A percentile compares a stretch with the other conserved stretches of the same genome.
These are phyloP conservation scores for Biston betularia DNA, from an alignment of 2,888 invertebrate species.

Conservation along the genomic window DNA sequence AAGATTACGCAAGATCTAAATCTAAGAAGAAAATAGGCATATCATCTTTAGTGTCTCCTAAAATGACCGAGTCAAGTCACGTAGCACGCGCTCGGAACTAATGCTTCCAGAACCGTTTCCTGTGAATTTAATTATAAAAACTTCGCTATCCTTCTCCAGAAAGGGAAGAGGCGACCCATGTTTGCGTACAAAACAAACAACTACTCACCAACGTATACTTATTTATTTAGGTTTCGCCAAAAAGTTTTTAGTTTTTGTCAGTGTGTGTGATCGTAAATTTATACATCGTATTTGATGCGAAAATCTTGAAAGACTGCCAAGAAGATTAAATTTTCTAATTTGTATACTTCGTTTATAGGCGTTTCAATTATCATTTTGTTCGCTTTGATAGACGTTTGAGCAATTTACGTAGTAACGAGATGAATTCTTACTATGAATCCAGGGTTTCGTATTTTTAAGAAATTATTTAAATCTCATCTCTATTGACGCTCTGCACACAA, in stretches of 20 bases:
- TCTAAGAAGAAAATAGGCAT: slow-evolving; percentile 9
- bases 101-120: slow-evolving; percentile 29
- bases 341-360: slow-evolving; percentile 15
- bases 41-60: slow-evolving; percentile 4
- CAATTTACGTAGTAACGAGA: not conserved
- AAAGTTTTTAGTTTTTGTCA: slow-evolving; percentile 10
- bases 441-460: no score
- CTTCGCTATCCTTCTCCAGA: slow-evolving; percentile 17
- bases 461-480: no score
- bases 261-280: slow-evolving; percentile 15
- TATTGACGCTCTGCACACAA: no score
- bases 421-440: not conserved
- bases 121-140: slow-evolving; percentile 39
- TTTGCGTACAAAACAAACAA: slow-evolving; percentile 26
- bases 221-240: slow-evolving; percentile 23
- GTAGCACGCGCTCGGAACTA: slow-evolving; percentile 23
- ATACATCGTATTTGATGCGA: slow-evolving; percentile 6
- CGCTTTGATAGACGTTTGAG: slow-evolving; percentile 1
- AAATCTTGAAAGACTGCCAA: slow-evolving; percentile 13
- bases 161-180: slow-evolving; percentile 5
- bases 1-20: slow-evolving; percentile 21
- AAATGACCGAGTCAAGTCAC: slow-evolving; percentile 29
- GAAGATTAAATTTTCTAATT: slow-evolving; percentile 13
- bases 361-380: slow-evolving; percentile 11
- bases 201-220: not conserved